These are phyloP conservation scores for Oncorhynchus clarkii DNA, from an alignment of 2,113 vertebrate species.

Conservation along the genomic window DNA sequence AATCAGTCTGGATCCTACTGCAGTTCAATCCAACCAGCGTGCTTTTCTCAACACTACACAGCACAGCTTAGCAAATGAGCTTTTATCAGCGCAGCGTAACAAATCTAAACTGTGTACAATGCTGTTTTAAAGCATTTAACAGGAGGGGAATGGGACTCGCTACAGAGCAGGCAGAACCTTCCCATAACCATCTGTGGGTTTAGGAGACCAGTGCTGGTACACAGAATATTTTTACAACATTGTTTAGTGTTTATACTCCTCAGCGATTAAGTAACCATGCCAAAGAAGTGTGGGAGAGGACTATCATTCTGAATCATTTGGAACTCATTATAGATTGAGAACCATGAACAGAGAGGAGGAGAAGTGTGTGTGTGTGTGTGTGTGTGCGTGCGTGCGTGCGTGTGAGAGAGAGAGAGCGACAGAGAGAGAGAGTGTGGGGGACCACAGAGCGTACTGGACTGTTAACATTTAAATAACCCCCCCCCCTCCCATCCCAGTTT, in stretches of 20 bases:
- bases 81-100: constrained; percentile 11
- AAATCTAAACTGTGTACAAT: constrained; percentile 16
- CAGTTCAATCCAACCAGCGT: not conserved
- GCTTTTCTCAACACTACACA: constrained; percentile 3
- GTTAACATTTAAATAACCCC: constrained; percentile 61
- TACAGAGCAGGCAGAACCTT: not conserved
- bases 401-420: too few species aligned
- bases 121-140: constrained; percentile 31
- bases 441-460: constrained; percentile 43
- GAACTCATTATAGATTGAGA: constrained; percentile 43
- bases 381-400: not conserved
- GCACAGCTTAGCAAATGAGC: constrained; percentile 7
- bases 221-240: constrained; percentile 19
- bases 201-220: not conserved
- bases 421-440: too few species aligned
- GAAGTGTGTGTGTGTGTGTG: not conserved
- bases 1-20: constrained; percentile 10
- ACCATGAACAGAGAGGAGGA: constrained; percentile 5
- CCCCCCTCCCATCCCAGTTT: not conserved
- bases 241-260: constrained; percentile 10
- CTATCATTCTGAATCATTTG: constrained; percentile 46
- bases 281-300: constrained; percentile 21
- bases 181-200: constrained; percentile 16
- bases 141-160: not conserved
- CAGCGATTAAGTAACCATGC: constrained; percentile 27